These are phyloP conservation scores for Parauchenoglanis punctatus DNA, from an alignment of 2,797 vertebrate species.

Conservation along the genomic window DNA sequence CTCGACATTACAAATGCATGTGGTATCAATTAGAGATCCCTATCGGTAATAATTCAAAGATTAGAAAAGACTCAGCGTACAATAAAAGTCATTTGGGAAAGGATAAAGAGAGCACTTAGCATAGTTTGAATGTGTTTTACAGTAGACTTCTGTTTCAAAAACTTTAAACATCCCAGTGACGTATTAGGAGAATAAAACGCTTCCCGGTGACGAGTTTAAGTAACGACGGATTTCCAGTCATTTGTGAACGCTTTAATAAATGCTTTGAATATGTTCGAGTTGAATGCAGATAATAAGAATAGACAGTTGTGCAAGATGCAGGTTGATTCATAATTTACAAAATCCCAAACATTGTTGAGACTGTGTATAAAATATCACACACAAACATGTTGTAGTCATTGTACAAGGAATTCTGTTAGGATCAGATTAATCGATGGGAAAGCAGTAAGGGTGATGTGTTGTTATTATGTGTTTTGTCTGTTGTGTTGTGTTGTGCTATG, in stretches of 20 bases:
- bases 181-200: neutral
- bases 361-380: neutral
- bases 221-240: neutral
- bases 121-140: conserved; percentile 23
- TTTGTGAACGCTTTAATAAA: neutral
- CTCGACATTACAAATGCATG: conserved; percentile 35
- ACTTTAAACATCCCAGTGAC: neutral
- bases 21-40: conserved; percentile 48
- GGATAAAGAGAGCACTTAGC: conserved; percentile 14
- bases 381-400: neutral
- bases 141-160: neutral
- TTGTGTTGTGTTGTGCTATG: neutral
- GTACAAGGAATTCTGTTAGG: neutral
- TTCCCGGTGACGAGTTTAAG: neutral
- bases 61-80: conserved; percentile 40
- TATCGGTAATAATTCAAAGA: conserved; percentile 53
- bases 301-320: neutral
- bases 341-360: neutral
- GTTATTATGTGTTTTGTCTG: neutral
- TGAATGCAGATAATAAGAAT: neutral
- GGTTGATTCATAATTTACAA: neutral
- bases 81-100: conserved; percentile 26
- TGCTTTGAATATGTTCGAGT: neutral
- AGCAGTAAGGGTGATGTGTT: neutral
- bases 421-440: neutral